These are phyloP conservation scores for Stegodyphus mimosarum DNA, from an alignment of 1,140 invertebrate genomes.

Conservation along the genomic window DNA sequence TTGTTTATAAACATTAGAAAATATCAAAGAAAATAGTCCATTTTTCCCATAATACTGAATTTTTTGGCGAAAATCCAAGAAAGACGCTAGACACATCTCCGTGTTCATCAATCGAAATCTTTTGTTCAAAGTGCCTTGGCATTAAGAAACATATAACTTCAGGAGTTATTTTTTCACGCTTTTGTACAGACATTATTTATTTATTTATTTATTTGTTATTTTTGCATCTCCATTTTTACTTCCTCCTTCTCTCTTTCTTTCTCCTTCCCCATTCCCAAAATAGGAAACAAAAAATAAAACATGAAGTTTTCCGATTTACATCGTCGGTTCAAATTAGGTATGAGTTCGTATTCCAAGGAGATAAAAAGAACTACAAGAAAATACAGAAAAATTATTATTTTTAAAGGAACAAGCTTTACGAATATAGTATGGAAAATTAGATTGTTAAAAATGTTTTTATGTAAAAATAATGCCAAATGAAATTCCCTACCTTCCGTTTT, in stretches of 20 bases:
- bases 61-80: constrained; percentile 42
- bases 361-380: neutral
- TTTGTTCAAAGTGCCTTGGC: constrained; percentile 38
- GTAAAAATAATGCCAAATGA: too few relatives aligned
- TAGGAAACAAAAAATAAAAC: constrained; percentile 36
- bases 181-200: constrained; percentile 18
- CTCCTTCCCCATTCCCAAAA: constrained; percentile 27
- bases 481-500: too few relatives aligned
- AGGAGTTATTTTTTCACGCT: constrained; percentile 47
- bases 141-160: constrained; percentile 54
- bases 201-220: neutral
- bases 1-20: constrained; percentile 57
- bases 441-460: too few relatives aligned
- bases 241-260: constrained; percentile 16
- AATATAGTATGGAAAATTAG: too few relatives aligned
- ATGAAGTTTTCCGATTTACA: constrained; percentile 32
- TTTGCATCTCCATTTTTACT: constrained; percentile 14
- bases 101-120: constrained; percentile 36
- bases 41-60: constrained; percentile 5
- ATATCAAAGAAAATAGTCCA: constrained; percentile 32
- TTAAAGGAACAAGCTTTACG: too few relatives aligned
- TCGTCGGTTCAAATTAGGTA: constrained; percentile 57
- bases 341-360: constrained; percentile 25
- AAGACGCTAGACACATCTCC: neutral
- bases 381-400: neutral